Evolutionary conservation across 2,888 invertebrate species (phyloP), one percentile per base, ranked within the genome.

Genomic region (Neoaliturus tenellus): DNA sequence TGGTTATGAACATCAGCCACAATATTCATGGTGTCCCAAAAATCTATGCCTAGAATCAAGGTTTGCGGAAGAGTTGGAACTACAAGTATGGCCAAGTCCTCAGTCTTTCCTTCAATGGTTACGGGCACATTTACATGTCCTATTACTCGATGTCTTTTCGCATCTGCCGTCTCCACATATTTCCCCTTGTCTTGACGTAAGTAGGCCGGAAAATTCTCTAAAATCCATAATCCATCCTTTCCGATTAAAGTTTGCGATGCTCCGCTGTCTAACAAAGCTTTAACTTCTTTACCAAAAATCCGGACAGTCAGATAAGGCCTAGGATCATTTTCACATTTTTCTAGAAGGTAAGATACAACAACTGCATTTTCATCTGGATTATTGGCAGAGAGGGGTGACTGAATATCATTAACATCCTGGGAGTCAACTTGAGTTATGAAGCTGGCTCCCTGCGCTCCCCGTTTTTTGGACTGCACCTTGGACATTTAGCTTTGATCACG

Each of bases 21-120:
- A 69, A 69, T 6, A n/a, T 69, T 8, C 33, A 69, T 69, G 35
- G 33, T 23, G n/a, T 69, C 69, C 69, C 69, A 69, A 10, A 69
- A 69, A n/a, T 69, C 69, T 10, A 69, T n/a, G 5, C 69, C 69
- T 5, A 69, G 35, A 69, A 69, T 58, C 6, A 58, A n/a, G n/a
- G 69, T 69, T 6, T 69, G 69, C 1, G 31, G 33, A 33, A 69
- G 35, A 3, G 31, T 69, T 33, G 31, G 31, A 1, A 69, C 69
- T 10, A 69, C 69, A 6, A 69, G n/a, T 17, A 69, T n/a, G 5
- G 10, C 12, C 1, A 69, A 3, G 4, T 69, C 6, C n/a, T 69
- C 31, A 4, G 69, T 69, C 35, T 35, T 31, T 1, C 69, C 69
- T n/a, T 69, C n/a, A 23, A 69, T 33, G 17, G 69, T 33, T n/a